Percentiles rank a stretch among this genome's conserved stretches.
phyloP scores from a whole-genome alignment of 2,888 invertebrate species.

The Brachynemurus nebulosus region DNA sequence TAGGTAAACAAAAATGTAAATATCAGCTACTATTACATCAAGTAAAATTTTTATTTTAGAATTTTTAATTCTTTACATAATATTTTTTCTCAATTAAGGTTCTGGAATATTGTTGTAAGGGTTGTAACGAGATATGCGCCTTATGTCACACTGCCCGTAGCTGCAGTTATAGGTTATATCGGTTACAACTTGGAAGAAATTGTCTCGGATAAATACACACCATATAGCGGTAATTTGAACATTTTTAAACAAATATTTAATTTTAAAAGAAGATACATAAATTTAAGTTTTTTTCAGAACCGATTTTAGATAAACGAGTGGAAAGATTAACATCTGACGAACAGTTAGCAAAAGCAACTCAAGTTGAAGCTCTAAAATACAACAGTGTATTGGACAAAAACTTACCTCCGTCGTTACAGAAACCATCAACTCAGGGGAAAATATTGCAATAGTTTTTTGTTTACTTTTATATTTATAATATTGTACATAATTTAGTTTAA shows the following conservation, averaged over 20 bases:
- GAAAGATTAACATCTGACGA: constrained; percentile 51
- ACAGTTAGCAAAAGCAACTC: constrained; percentile 38
- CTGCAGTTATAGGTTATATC: constrained; percentile 65
- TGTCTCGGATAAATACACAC: constrained; percentile 61
- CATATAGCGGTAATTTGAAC: constrained; percentile 42
- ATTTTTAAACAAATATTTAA: background rate
- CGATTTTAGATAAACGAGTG: constrained; percentile 57
- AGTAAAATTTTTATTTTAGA: too few species aligned
- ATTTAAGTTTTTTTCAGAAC: constrained; percentile 29
- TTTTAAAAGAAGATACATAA: background rate
- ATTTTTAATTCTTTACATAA: too few species aligned
- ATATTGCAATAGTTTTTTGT: too few species aligned
- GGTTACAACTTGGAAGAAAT: constrained; percentile 75
- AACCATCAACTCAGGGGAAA: too few species aligned
- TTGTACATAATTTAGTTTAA: too few species aligned
- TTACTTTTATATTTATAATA: too few species aligned
- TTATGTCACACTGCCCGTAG: constrained; percentile 67
- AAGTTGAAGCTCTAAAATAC: constrained; percentile 53
- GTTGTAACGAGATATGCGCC: constrained; percentile 61
- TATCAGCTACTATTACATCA: too few species aligned
- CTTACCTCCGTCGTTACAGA: constrained; percentile 49
- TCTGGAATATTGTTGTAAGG: constrained; percentile 61
- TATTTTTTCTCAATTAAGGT: too few species aligned
- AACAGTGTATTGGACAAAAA: constrained; percentile 51
- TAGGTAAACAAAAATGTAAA: too few species aligned